These are phyloP conservation scores for Thysanoteuthis rhombus DNA, from an alignment of 2,888 invertebrate genomes.

Conservation along the genomic window DNA sequence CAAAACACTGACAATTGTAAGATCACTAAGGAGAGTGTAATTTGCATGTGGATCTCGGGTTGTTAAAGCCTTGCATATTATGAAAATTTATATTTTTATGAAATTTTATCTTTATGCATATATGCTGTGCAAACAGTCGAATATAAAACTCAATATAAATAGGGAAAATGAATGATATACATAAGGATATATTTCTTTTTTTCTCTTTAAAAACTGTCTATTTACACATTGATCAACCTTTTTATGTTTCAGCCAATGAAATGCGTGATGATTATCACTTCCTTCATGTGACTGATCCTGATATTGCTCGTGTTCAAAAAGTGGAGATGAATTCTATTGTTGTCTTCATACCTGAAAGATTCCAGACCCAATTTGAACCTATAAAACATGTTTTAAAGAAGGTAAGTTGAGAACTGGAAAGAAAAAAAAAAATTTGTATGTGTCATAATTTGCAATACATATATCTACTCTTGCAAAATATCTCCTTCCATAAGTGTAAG, in stretches of 20 bases:
- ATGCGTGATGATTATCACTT: slow-evolving; percentile 69
- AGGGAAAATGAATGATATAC: too few relatives aligned
- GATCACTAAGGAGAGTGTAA: too few relatives aligned
- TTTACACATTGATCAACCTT: neutral
- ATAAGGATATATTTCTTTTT: too few relatives aligned
- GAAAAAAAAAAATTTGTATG: neutral
- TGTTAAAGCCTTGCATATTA: too few relatives aligned
- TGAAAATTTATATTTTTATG: too few relatives aligned
- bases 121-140: too few relatives aligned
- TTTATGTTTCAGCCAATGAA: slow-evolving; percentile 63
- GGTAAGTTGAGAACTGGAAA: slow-evolving; percentile 52
- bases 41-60: too few relatives aligned
- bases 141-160: too few relatives aligned
- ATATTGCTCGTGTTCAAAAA: slow-evolving; percentile 59
- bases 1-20: too few relatives aligned
- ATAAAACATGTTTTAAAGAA: slow-evolving; percentile 67
- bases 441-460: neutral
- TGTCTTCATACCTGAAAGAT: slow-evolving; percentile 70
- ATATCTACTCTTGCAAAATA: neutral
- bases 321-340: slow-evolving; percentile 66
- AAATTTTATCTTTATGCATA: too few relatives aligned
- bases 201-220: too few relatives aligned
- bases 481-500: slow-evolving; percentile 30
- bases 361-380: slow-evolving; percentile 71
- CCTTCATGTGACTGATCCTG: slow-evolving; percentile 69